Percentiles rank a stretch among this genome's conserved stretches.
Evolutionary conservation across 2,888 invertebrate species (phyloP).

Genomic region (Conomelus anceps): DNA sequence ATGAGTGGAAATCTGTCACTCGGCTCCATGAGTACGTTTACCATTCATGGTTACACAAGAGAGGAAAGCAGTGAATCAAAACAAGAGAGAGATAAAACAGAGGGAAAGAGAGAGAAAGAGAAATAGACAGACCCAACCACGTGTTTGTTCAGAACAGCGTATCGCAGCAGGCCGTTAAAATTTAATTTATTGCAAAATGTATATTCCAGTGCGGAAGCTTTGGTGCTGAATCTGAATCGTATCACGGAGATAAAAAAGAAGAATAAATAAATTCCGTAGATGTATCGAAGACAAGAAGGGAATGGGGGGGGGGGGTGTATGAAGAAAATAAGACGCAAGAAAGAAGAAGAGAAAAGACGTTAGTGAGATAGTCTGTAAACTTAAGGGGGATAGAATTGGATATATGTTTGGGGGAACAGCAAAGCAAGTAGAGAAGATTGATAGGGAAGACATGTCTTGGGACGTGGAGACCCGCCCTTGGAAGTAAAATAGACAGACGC

Average conservation of each 20-base stretch:
- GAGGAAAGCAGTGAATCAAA: background rate
- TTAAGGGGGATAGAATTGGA: constrained; percentile 5
- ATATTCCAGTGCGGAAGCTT: background rate
- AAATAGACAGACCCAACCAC: background rate
- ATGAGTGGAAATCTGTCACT: background rate
- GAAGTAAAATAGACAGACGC: background rate
- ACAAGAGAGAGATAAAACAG: background rate
- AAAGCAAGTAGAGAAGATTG: background rate
- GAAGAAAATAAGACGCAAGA: background rate
- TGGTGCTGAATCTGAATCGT: background rate
- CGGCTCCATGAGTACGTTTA: background rate
- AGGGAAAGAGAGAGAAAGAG: background rate
- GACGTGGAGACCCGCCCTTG: background rate
- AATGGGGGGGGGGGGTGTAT: background rate
- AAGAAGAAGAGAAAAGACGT: background rate
- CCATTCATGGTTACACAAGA: background rate
- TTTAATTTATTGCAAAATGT: background rate
- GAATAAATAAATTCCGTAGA: background rate
- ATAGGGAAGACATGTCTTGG: constrained; percentile 8
- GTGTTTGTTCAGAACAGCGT: background rate
- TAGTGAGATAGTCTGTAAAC: constrained; percentile 8
- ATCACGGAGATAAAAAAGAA: background rate
- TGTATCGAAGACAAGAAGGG: background rate
- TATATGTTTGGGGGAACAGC: constrained; percentile 3
- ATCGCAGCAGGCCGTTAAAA: background rate